Evolutionary conservation across 2,113 vertebrate species (phyloP).

Genomic region (Myiagra hebetior): DNA sequence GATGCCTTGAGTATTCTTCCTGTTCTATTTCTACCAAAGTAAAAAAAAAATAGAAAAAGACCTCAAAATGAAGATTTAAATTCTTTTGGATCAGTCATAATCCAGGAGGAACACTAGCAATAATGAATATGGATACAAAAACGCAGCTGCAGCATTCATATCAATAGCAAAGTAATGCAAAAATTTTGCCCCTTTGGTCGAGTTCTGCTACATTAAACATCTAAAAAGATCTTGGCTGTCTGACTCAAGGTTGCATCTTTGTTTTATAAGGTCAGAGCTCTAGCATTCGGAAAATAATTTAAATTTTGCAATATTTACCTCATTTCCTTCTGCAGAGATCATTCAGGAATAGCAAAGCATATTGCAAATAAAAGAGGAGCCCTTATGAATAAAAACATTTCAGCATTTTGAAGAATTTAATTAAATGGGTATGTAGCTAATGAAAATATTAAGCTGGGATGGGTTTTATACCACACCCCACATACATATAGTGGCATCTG

Average conservation of each 20-base stretch:
- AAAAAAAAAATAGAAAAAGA: neutral
- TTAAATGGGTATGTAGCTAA: neutral
- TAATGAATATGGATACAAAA: constrained; percentile 17
- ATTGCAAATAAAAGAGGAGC: neutral
- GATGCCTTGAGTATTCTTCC: constrained; percentile 47
- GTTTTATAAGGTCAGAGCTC: neutral
- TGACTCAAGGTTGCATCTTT: constrained; percentile 21
- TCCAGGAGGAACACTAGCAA: constrained; percentile 33
- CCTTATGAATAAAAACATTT: neutral
- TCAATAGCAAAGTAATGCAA: constrained; percentile 5
- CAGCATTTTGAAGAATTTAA: neutral
- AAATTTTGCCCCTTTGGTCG: neutral
- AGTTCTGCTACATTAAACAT: constrained; percentile 60
- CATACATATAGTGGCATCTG: neutral
- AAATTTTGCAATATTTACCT: neutral
- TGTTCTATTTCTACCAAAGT: constrained; percentile 37
- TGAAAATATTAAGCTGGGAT: neutral
- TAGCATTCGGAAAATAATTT: neutral
- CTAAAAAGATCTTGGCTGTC: constrained; percentile 14
- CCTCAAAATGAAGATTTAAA: constrained; percentile 21
- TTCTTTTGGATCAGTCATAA: constrained; percentile 53
- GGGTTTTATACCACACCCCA: neutral
- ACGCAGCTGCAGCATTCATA: neutral
- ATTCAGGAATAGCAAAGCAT: neutral
- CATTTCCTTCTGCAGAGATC: neutral